A percentile compares a stretch with the other conserved stretches of the same genome.
These are phyloP conservation scores for Diploptera punctata DNA, from an alignment of 2,888 invertebrate species.

Conservation along the genomic window DNA sequence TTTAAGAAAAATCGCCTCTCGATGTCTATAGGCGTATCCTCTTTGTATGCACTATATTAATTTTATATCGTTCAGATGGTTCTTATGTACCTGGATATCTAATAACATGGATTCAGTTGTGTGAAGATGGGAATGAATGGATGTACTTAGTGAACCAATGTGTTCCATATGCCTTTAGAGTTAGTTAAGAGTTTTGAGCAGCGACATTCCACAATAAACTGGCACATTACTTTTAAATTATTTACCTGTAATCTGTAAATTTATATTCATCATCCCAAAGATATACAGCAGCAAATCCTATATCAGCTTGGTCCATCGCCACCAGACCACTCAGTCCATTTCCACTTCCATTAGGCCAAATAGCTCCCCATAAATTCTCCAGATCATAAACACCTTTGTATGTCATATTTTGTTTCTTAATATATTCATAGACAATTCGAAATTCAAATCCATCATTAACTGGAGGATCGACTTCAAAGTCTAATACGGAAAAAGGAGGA, in stretches of 20 bases:
- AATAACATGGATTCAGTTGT: not conserved
- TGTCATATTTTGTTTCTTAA: not conserved
- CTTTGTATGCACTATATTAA: no score
- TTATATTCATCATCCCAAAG: not conserved
- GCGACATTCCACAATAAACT: no score
- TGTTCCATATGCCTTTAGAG: no score
- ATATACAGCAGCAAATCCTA: not conserved
- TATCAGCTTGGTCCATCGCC: not conserved
- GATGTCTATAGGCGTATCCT: no score
- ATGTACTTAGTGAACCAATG: no score
- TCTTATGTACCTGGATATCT: not conserved
- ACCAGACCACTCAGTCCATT: not conserved
- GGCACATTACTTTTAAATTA: no score
- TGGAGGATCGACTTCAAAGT: not conserved
- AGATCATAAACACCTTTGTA: not conserved
- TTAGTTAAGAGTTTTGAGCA: no score
- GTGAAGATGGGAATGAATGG: no score
- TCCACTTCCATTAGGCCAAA: conserved; percentile 14
- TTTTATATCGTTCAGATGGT: no score
- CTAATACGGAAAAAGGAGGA: not conserved
- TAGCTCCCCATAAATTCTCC: conserved; percentile 17
- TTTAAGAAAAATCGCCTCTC: no score
- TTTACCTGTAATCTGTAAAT: not conserved
- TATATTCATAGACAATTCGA: not conserved
- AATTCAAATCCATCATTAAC: conserved; percentile 6